Evolutionary conservation across 2,113 vertebrate species (phyloP).

Genomic region (Perccottus glenii): DNA sequence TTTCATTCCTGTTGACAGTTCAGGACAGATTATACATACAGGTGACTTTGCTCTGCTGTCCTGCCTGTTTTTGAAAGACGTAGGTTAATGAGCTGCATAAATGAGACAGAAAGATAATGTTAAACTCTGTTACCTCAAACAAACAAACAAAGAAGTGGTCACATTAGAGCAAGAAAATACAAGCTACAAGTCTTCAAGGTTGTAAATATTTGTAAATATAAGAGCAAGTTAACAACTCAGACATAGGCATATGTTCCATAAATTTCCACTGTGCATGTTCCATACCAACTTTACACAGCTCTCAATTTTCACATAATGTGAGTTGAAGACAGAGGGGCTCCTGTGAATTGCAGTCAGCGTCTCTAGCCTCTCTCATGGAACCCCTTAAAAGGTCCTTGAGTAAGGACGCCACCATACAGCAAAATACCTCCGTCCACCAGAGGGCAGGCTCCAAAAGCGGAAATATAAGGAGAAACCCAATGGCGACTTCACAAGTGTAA

Average conservation of each 20-base stretch:
- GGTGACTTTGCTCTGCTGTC: constrained; percentile 16
- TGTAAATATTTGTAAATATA: not conserved
- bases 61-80: constrained; percentile 30
- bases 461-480: no score
- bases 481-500: no score
- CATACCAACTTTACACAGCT: not conserved
- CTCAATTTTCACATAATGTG: constrained; percentile 2
- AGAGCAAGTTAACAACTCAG: constrained; percentile 2
- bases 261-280: not conserved
- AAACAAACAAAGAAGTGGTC: constrained; percentile 11
- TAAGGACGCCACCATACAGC: no score
- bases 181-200: not conserved
- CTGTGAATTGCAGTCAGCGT: constrained; percentile 69
- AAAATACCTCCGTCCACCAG: no score
- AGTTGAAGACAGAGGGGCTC: constrained; percentile 32
- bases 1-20: constrained; percentile 15
- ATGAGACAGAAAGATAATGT: constrained; percentile 39
- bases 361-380: no score
- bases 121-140: constrained; percentile 18
- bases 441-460: no score
- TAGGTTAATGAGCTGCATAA: constrained; percentile 39
- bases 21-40: not conserved
- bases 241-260: not conserved
- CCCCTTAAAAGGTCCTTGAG: no score
- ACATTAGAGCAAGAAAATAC: not conserved